Percentiles rank a stretch among this genome's conserved stretches.
phyloP scores from a whole-genome alignment of 1,140 invertebrate genomes.

The Zeugodacus cucurbitae region DNA sequence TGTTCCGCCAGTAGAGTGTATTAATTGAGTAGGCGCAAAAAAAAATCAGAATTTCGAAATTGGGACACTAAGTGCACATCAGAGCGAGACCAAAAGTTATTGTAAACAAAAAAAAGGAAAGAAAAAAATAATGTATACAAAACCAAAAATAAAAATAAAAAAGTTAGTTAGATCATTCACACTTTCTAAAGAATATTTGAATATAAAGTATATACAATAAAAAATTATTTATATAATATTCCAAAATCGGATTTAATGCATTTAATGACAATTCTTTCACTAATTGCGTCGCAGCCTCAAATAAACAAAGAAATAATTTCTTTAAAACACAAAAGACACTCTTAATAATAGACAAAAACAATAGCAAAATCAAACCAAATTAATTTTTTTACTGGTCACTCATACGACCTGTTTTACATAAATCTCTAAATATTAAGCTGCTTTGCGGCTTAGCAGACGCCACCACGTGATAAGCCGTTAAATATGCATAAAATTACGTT shows the following conservation, averaged over 20 bases:
- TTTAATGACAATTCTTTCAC: too few relatives aligned
- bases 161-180: too few relatives aligned
- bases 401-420: not conserved
- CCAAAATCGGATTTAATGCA: too few relatives aligned
- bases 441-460: not conserved
- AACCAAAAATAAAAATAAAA: not conserved
- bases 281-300: too few relatives aligned
- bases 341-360: too few relatives aligned
- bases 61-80: not conserved
- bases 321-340: too few relatives aligned
- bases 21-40: slow-evolving; percentile 11
- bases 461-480: not conserved
- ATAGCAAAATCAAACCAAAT: too few relatives aligned
- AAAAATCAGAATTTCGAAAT: not conserved
- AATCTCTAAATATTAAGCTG: not conserved
- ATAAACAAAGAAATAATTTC: too few relatives aligned
- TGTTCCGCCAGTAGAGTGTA: not conserved
- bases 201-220: too few relatives aligned
- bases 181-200: too few relatives aligned
- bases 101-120: not conserved
- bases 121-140: not conserved
- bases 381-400: not conserved
- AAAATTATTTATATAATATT: too few relatives aligned
- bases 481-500: not conserved
- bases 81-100: not conserved